A percentile compares a stretch with the other conserved stretches of the same genome.
Evolutionary conservation across 2,113 vertebrate genomes (phyloP).

Genomic region (Pyrgilauda ruficollis): DNA sequence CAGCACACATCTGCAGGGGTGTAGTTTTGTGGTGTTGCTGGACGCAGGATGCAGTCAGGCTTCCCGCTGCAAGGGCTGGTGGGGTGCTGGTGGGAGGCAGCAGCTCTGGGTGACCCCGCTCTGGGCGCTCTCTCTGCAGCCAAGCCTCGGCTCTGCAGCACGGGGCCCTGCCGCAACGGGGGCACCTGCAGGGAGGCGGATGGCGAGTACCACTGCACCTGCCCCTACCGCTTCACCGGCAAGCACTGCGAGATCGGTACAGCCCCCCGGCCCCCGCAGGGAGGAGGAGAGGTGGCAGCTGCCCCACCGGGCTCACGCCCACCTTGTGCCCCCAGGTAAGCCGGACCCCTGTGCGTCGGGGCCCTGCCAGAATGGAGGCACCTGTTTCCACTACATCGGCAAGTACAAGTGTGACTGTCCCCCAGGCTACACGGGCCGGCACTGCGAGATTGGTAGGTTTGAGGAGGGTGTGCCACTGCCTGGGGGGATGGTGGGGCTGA

Average conservation of each 20-base stretch:
- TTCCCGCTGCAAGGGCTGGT: accelerated
- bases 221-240: slow-evolving; percentile 93
- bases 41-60: not conserved
- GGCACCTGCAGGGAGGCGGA: slow-evolving; percentile 89
- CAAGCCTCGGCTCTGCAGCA: slow-evolving; percentile 87
- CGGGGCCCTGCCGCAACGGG: slow-evolving; percentile 88
- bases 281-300: not conserved
- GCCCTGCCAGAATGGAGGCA: slow-evolving; percentile 93
- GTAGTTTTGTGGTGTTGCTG: not conserved
- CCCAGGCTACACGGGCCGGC: slow-evolving; percentile 81
- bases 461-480: accelerated
- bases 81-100: not conserved
- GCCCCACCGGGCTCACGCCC: not conserved
- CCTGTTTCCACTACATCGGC: slow-evolving; percentile 97
- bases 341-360: slow-evolving; percentile 92
- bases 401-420: slow-evolving; percentile 98
- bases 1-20: accelerated
- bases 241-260: slow-evolving; percentile 95
- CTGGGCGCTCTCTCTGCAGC: slow-evolving; percentile 73
- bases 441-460: slow-evolving; percentile 85
- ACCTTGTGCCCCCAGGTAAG: slow-evolving; percentile 79
- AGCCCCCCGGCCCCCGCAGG: not conserved
- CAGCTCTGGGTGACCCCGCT: not conserved
- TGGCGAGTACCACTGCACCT: slow-evolving; percentile 86
- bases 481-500: not conserved